Conservation (phyloP, 2,797 vertebrate genomes). For the Myripristis murdjan region DNA sequence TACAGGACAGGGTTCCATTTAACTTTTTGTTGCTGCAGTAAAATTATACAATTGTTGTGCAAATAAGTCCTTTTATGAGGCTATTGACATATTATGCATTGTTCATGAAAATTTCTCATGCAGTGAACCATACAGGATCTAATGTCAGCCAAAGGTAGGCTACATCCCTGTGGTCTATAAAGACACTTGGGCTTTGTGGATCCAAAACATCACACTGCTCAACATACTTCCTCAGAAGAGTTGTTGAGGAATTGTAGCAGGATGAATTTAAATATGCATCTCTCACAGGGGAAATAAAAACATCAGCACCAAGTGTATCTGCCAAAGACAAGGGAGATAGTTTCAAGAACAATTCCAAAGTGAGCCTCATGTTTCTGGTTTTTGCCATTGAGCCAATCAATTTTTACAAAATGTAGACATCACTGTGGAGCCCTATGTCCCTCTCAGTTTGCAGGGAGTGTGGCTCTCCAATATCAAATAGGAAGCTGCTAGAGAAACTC, state of each 20-base stretch:
- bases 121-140: neutral
- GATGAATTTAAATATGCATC: too few relatives aligned
- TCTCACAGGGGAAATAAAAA: neutral
- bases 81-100: too few relatives aligned
- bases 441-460: too few relatives aligned
- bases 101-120: neutral
- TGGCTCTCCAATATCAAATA: too few relatives aligned
- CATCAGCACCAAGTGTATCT: neutral
- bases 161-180: neutral
- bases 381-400: too few relatives aligned
- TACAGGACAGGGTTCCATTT: neutral
- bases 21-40: slow-evolving; percentile 4
- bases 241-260: too few relatives aligned
- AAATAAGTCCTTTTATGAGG: too few relatives aligned
- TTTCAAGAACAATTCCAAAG: neutral
- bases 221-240: too few relatives aligned
- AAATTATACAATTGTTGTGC: neutral
- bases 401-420: too few relatives aligned
- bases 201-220: neutral
- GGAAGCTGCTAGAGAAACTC: too few relatives aligned
- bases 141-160: neutral
- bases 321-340: neutral
- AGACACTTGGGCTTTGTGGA: neutral
- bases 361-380: too few relatives aligned
- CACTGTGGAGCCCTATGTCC: too few relatives aligned